Percentiles rank a stretch among this genome's conserved stretches.
Conservation (phyloP, 64 coral and sea anemone genomes). For the Stichodactyla mertensii region DNA sequence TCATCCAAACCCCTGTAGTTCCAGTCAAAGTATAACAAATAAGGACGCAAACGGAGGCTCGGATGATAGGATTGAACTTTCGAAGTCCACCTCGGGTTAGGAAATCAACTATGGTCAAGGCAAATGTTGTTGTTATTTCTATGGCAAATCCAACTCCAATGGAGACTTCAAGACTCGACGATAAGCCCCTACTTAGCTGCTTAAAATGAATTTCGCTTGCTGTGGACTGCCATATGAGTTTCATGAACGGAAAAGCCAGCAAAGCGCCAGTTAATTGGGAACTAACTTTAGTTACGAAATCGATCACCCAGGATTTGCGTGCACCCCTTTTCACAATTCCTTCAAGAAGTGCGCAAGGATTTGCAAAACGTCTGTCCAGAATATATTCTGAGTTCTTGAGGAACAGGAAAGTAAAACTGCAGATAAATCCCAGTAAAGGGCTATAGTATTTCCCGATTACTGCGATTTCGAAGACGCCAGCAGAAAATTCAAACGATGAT, state of each 20-base stretch:
- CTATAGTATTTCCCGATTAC: constrained; percentile 85
- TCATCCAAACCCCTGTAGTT: constrained; percentile 89
- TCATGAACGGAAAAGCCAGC: constrained; percentile 68
- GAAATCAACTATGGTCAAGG: constrained; percentile 55
- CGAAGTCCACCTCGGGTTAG: constrained; percentile 48
- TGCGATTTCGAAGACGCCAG: constrained; percentile 66
- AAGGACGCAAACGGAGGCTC: constrained; percentile 40
- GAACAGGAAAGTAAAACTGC: constrained; percentile 63
- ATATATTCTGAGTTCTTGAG: constrained; percentile 73
- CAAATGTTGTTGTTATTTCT: constrained; percentile 66
- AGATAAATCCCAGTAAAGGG: constrained; percentile 45
- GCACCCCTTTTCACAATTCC: constrained; percentile 44
- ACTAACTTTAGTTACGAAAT: constrained; percentile 43
- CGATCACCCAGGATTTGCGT: constrained; percentile 34
- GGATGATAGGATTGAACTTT: constrained; percentile 62
- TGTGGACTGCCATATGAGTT: constrained; percentile 58
- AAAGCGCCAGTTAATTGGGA: constrained; percentile 64
- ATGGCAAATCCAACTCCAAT: constrained; percentile 54
- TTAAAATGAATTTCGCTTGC: constrained; percentile 66
- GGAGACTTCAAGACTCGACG: constrained; percentile 67
- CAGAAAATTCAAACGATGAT: constrained; percentile 79
- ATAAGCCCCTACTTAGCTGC: constrained; percentile 58
- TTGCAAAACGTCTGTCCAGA: constrained; percentile 55
- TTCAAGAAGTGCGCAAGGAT: constrained; percentile 73
- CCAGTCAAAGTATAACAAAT: constrained; percentile 57